Evolutionary conservation across 2,797 vertebrate species (phyloP), one percentile per base, ranked within the genome.

Genomic region (Clarias platycephalus): DNA sequence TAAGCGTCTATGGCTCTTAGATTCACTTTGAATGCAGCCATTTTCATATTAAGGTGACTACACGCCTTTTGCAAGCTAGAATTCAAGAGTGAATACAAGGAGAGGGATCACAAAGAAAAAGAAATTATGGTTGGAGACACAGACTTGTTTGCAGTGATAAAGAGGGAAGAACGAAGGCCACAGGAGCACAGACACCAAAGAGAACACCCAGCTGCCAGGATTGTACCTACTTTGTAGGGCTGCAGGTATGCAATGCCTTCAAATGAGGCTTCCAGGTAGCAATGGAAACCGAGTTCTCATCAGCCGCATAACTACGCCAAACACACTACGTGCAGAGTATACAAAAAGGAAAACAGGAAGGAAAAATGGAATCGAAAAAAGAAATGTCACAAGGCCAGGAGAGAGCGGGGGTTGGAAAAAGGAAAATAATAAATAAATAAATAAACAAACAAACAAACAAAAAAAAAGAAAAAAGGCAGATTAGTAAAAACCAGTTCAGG

Each of bases 261-360:
- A 99, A 95, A 95, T 99, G 97, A 92, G 98, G 97, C 95, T 99
- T 99, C 98, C 98, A 99, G 95, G 98, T 99, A 94, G 98, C 98
- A 95, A 99, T 95, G 96, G 98, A 99, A 96, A 99, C 97, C 89
- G 97, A 99, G 95, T 98, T 98, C 97, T 98, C 98, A 95, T 99
- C 98, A 95, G 98, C 98, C 90, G 97, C 96, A 92, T 99, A 99
- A 95, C 97, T 99, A 94, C 97, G 97, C 98, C 98, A 99, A 93
- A 99, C 97, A 93, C 98, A 99, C 98, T 99, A 92, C 92, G 89
- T 91, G 91, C 91, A 91, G 92, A 91, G 94, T 94, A 94, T 94
- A 93, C 91, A 94, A 86, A 80, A 93, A 93, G 91, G 90, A 88
- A 85, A 89, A 90, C 31, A 89, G 89, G 88, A 83, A 87, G 80